phyloP scores from a whole-genome alignment of 1,140 invertebrate genomes.

The Euura lappo region DNA sequence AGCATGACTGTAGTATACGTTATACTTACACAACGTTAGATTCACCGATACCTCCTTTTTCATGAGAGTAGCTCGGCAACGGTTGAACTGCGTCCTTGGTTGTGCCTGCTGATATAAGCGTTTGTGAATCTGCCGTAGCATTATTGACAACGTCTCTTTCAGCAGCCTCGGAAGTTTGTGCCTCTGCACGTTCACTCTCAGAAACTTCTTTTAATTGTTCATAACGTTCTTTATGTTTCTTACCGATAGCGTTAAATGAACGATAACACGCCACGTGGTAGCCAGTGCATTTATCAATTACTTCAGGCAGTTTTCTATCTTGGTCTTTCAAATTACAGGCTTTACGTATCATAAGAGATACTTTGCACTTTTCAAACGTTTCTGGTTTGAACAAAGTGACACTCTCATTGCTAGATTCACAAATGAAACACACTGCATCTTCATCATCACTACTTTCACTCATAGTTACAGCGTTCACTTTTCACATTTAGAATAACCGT shows the following conservation, averaged over 20 bases:
- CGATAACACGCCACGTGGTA: neutral
- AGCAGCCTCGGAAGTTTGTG: neutral
- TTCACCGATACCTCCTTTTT: neutral
- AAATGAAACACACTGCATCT: neutral
- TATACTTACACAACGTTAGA: neutral
- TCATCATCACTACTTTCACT: neutral
- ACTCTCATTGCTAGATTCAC: neutral
- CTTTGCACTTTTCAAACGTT: neutral
- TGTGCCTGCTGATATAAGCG: neutral
- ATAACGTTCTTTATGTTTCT: neutral
- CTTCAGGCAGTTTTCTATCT: neutral
- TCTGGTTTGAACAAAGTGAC: slow-evolving; percentile 1
- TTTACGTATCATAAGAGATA: neutral
- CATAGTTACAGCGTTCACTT: neutral
- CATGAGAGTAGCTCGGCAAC: neutral
- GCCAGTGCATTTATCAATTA: neutral
- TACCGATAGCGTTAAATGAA: neutral
- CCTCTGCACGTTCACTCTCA: too few relatives aligned
- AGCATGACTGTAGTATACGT: neutral
- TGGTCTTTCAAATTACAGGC: neutral
- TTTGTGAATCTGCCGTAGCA: neutral
- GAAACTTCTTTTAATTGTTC: neutral
- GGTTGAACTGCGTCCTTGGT: neutral
- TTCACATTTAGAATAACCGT: too few relatives aligned
- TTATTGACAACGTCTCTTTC: neutral